Base-by-base conservation (phyloP, 2,113 vertebrate genomes). In the Lipotes vexillifer region DNA sequence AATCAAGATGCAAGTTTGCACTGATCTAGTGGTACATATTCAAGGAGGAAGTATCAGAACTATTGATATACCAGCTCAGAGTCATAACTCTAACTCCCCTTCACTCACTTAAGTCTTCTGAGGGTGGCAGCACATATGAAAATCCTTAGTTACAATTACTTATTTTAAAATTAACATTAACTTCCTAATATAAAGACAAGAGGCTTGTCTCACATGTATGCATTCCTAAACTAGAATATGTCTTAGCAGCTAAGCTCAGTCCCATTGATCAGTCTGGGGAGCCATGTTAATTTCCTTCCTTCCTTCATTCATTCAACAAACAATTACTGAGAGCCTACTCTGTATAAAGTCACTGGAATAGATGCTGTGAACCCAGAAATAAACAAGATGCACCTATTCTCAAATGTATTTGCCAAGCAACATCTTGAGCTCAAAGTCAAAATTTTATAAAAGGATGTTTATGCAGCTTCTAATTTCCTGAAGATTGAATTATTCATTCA, bases 401-500 rank as follows among this genome's bases (percentile, higher is more conserved):
- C 92, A 90, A 55, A 75, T 78, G 75, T 94, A 80, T 94, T 83
- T 93, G 68, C 88, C 92, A 94, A 96, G 61, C 20, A 96, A 90
- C 80, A 90, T 97, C 85, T 90, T 97, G 93, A 97, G 75, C 86
- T 96, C 81, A 90, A 95, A 93, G 68, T 78, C 74, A 55, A 93
- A 89, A 93, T 71, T 71, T 71, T 66, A 80, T 90, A 57, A 94
- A 94, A 72, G 21, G 57, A 49, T 97, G 63, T 94, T 97, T 96
- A 74, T 96, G 87, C 68, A 83, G 71, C 52, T 77, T 94, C 68
- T 97, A 93, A 94, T 94, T 96, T 95, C 81, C 86, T 90, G 80
- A 94, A 96, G 75, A 96, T 75, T 94, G 95, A 97, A 95, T 97
- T 94, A 96, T 88, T 95, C 88, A 97, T 94, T 96, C 88, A 80